These are phyloP conservation scores for Chamaea fasciata DNA, from an alignment of 2,113 vertebrate genomes.

Conservation along the genomic window DNA sequence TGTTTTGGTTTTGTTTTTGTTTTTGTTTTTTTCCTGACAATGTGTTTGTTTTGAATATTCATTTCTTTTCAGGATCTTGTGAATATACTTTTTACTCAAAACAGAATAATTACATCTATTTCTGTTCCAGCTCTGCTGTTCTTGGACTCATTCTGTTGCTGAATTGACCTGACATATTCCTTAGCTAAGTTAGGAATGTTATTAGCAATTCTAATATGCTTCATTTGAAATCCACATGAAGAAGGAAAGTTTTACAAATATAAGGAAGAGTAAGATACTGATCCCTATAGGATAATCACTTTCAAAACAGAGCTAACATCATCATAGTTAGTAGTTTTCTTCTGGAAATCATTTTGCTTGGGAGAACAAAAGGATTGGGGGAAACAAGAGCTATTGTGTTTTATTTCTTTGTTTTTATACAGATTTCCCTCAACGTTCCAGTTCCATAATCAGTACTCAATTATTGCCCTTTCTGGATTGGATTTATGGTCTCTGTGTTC, in stretches of 20 bases:
- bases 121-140: neutral
- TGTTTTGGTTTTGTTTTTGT: neutral
- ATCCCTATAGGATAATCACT: neutral
- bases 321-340: neutral
- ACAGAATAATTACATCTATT: neutral
- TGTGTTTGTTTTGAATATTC: conserved; percentile 26
- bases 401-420: neutral
- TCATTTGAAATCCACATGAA: neutral
- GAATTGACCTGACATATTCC: conserved; percentile 25
- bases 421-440: neutral
- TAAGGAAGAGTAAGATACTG: neutral
- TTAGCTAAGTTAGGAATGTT: neutral
- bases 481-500: neutral
- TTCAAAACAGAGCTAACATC: neutral
- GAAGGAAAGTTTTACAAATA: neutral
- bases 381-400: neutral
- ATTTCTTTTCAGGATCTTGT: neutral
- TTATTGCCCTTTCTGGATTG: neutral
- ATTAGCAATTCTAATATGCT: conserved; percentile 30
- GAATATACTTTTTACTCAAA: conserved; percentile 29
- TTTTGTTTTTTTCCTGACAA: neutral
- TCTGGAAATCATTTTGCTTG: neutral
- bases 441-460: neutral
- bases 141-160: neutral
- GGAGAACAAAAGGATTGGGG: neutral